Base-by-base conservation (phyloP, 2,113 vertebrate species). In the Thinocorus orbignyianus region DNA sequence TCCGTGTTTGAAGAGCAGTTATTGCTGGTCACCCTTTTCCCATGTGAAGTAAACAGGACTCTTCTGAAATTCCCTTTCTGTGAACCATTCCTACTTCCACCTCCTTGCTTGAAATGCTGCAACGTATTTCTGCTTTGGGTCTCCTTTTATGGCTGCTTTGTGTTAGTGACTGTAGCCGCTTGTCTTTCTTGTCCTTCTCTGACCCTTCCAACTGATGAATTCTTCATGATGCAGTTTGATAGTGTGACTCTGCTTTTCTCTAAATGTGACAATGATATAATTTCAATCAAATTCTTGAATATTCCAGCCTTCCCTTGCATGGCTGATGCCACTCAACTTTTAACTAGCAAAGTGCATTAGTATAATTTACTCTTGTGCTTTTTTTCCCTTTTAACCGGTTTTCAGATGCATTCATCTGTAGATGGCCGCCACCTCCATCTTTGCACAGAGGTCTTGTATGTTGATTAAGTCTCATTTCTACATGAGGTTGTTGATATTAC, bases 121-220 rank as follows among this genome's bases (percentile, higher is more conserved):
- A 11, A 1, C 16, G 31, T 55, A 73, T 85, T 46, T 41, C 69
- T 58, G 31, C n/a, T 60, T 83, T 54, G 37, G 10, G 15, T 28
- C 52, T 90, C 81, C 93, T 94, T 94, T 87, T 93, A 81, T 0
- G 6, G 90, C 61, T 78, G 31, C 35, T 44, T 65, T 81, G 85
- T 91, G 77, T 69, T 78, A 44, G 39, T 72, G 78, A 35, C 81
- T 91, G 70, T 54, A 94, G 78, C 72, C 60, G 31, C 78, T 96
- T 95, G 87, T 95, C 86, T 86, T 84, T 86, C 94, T 94, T 95
- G 84, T 95, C 90, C 96, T 93, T 30, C 73, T 90, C 73, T 93
- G 78, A 87, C 90, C 93, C 90, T 92, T 95, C 51, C 42, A 79
- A 52, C 72, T 79, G 64, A 86, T 81, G 41, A 92, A 81, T 86